These are phyloP conservation scores for Gallinago stenura DNA, from an alignment of 2,797 vertebrate species.

Conservation along the genomic window DNA sequence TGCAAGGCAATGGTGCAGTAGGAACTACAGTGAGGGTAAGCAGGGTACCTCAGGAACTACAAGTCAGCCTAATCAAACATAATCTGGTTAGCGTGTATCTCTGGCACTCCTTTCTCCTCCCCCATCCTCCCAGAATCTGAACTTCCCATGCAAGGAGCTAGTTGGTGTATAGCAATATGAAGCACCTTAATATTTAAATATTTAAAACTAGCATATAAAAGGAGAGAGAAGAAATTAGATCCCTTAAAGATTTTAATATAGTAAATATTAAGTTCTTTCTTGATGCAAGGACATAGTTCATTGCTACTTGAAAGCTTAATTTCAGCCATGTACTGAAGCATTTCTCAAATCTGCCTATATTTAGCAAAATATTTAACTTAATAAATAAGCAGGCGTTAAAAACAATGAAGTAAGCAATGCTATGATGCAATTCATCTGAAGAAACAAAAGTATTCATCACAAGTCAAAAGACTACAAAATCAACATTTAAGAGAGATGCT, in stretches of 20 bases:
- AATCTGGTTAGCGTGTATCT: fast-evolving
- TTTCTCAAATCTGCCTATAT: not conserved
- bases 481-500: not conserved
- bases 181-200: not conserved
- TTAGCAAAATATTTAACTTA: not conserved
- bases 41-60: not conserved
- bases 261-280: not conserved
- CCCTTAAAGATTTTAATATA: not conserved
- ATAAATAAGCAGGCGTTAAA: not conserved
- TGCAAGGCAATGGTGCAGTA: not conserved
- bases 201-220: not conserved
- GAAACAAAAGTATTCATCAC: not conserved
- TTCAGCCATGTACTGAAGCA: not conserved
- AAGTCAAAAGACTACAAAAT: not conserved
- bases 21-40: not conserved
- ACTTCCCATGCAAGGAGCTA: not conserved
- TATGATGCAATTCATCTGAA: not conserved
- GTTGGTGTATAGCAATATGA: not conserved
- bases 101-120: not conserved
- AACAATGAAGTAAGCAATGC: not conserved
- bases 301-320: not conserved
- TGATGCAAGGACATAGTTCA: not conserved
- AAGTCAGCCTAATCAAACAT: not conserved
- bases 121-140: not conserved
- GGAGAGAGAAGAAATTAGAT: not conserved